Percentiles rank a stretch among this genome's conserved stretches.
These are phyloP conservation scores for Polietes domitor DNA, from an alignment of 2,888 invertebrate genomes.

Conservation along the genomic window DNA sequence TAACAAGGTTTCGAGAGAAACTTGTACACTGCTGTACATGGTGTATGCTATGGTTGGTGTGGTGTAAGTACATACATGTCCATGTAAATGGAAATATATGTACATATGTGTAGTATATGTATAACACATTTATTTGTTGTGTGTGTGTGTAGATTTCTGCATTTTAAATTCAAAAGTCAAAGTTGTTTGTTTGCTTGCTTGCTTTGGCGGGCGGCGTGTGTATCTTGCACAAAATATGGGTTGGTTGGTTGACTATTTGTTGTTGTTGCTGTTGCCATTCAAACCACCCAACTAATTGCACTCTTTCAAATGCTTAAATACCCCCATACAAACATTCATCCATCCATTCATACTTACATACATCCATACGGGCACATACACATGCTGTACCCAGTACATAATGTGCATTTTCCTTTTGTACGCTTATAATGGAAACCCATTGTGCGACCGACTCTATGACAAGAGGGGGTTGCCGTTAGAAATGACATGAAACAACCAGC, in stretches of 20 bases:
- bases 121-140: neutral
- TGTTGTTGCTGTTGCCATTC: neutral
- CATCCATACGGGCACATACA: neutral
- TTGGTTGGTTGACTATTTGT: slow-evolving; percentile 3
- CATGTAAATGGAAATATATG: slow-evolving; percentile 1
- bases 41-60: neutral
- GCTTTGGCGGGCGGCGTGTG: neutral
- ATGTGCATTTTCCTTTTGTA: slow-evolving; percentile 25
- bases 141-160: neutral
- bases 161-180: slow-evolving; percentile 51
- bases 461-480: neutral
- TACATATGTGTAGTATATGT: slow-evolving; percentile 1
- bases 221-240: slow-evolving; percentile 1
- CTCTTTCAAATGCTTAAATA: slow-evolving; percentile 34
- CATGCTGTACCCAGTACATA: neutral
- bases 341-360: neutral
- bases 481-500: slow-evolving; percentile 29
- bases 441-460: slow-evolving; percentile 32
- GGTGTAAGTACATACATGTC: no score
- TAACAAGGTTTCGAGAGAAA: slow-evolving; percentile 67
- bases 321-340: neutral
- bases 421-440: slow-evolving; percentile 64
- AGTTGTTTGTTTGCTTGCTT: slow-evolving; percentile 43
- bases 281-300: slow-evolving; percentile 63
- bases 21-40: slow-evolving; percentile 50